Percentiles rank a stretch among this genome's conserved stretches.
These are phyloP conservation scores for Pandemis heparana DNA, from an alignment of 2,888 invertebrate genomes.

Conservation along the genomic window DNA sequence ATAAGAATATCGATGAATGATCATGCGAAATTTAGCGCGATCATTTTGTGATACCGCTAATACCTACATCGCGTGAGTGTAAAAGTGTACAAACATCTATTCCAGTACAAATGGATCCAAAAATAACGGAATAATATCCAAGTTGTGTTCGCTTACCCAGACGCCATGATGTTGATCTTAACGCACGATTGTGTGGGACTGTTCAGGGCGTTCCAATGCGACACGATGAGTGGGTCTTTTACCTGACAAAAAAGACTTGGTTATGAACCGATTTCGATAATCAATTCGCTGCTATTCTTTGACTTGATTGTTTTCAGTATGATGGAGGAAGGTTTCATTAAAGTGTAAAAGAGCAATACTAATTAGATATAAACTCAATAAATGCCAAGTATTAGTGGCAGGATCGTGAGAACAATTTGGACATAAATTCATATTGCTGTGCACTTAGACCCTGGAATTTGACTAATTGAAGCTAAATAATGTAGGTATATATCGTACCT, in stretches of 20 bases:
- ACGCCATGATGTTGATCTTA: constrained; percentile 96
- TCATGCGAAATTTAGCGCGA: too few species aligned
- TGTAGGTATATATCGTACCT: constrained; percentile 67
- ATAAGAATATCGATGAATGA: too few species aligned
- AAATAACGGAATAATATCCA: not conserved
- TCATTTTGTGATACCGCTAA: too few species aligned
- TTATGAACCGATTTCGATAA: not conserved
- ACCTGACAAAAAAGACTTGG: constrained; percentile 75
- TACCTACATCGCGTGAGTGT: not conserved
- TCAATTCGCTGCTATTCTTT: not conserved
- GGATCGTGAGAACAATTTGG: too few species aligned
- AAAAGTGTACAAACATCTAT: not conserved
- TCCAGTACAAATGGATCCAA: not conserved
- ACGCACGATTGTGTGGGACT: constrained; percentile 98
- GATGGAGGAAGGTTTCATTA: too few species aligned
- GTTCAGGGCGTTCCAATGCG: constrained; percentile 98
- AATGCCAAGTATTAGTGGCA: too few species aligned
- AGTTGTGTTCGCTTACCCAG: constrained; percentile 85
- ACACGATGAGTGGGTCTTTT: constrained; percentile 97
- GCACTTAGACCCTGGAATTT: too few species aligned
- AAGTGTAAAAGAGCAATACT: too few species aligned
- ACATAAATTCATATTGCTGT: too few species aligned
- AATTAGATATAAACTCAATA: too few species aligned
- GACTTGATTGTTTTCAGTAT: too few species aligned
- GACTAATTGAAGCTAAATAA: too few species aligned